These are phyloP conservation scores for Gymnodraco acuticeps DNA, from an alignment of 2,797 vertebrate species.

Conservation along the genomic window DNA sequence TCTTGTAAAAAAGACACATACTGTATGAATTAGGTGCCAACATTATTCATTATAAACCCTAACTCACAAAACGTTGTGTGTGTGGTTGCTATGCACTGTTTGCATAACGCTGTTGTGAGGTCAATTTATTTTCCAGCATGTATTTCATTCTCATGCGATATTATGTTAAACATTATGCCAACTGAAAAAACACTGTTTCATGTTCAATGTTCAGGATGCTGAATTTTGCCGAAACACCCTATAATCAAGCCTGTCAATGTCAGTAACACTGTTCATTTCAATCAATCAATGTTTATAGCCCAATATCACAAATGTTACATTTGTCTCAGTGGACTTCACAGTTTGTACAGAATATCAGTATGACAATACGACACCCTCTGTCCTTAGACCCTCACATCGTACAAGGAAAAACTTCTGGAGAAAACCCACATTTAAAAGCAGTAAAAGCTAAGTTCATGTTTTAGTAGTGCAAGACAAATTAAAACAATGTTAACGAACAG, in stretches of 20 bases:
- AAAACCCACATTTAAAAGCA: not conserved
- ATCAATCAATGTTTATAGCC: too few species aligned
- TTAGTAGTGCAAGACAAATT: not conserved
- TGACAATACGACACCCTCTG: too few species aligned
- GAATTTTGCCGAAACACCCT: not conserved
- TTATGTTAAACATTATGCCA: not conserved
- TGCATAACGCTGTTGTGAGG: not conserved
- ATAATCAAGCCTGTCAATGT: not conserved
- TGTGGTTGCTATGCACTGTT: not conserved
- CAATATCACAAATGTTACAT: too few species aligned
- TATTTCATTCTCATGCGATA: not conserved
- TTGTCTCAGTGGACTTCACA: too few species aligned
- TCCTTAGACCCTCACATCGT: too few species aligned
- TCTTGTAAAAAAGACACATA: not conserved
- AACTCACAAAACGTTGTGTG: not conserved
- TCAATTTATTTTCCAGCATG: not conserved
- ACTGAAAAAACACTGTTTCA: not conserved
- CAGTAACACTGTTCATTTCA: not conserved
- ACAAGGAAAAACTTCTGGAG: too few species aligned
- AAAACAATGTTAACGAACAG: not conserved
- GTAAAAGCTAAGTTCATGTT: too few species aligned
- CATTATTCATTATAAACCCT: not conserved
- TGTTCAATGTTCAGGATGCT: not conserved
- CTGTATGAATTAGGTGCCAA: not conserved
- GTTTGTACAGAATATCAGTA: too few species aligned